phyloP scores from a whole-genome alignment of 2,888 invertebrate genomes.

The Penaeus monodon region DNA sequence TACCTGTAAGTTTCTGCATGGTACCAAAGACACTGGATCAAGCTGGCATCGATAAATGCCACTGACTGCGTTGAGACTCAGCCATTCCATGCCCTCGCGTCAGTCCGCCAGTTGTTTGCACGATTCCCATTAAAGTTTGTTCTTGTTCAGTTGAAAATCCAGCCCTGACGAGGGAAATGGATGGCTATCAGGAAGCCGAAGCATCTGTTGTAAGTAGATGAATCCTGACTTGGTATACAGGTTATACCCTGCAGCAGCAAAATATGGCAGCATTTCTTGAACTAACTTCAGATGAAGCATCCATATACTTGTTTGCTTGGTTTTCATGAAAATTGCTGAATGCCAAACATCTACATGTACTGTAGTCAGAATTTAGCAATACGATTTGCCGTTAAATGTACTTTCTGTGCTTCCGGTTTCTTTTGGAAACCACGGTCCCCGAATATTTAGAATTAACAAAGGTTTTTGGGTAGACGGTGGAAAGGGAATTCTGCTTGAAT shows the following conservation, averaged over 20 bases:
- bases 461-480: too few relatives aligned
- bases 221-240: slow-evolving; percentile 31
- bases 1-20: slow-evolving; percentile 23
- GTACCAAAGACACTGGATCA: slow-evolving; percentile 16
- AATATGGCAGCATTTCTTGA: slow-evolving; percentile 26
- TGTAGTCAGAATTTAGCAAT: background rate
- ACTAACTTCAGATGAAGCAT: too few relatives aligned
- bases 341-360: background rate
- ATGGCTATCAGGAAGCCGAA: background rate
- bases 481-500: too few relatives aligned
- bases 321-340: background rate
- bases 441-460: too few relatives aligned
- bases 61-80: background rate
- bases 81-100: slow-evolving; percentile 9
- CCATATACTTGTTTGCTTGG: too few relatives aligned
- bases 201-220: slow-evolving; percentile 35
- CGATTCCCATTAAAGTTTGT: slow-evolving; percentile 42
- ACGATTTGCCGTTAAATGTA: background rate
- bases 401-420: too few relatives aligned
- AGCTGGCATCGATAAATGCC: slow-evolving; percentile 24
- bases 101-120: slow-evolving; percentile 42
- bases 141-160: too few relatives aligned
- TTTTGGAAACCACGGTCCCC: too few relatives aligned
- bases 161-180: slow-evolving; percentile 10
- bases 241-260: slow-evolving; percentile 38